Evolutionary conservation across 53 echinoderm and acorn worm genomes (phyloP), one percentile per base, ranked within the genome.

Genomic region (Hippasteria phrygiana): DNA sequence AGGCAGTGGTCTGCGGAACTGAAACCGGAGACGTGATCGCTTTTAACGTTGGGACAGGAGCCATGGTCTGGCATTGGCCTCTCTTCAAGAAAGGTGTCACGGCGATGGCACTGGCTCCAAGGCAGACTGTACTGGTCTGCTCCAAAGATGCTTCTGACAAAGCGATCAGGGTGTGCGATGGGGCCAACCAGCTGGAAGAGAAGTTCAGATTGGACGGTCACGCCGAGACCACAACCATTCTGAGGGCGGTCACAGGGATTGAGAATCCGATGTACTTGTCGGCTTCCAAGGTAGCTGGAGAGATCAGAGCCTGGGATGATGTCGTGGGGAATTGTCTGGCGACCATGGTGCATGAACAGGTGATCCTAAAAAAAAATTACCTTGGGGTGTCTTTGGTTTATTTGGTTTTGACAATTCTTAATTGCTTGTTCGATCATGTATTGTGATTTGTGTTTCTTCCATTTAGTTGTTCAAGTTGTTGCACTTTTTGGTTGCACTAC

Each of bases 251-350:
- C 11, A 39, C 18, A 16, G 38, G 50, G 36, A 12, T 26, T 20
- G 85, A 85, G 38, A 85, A 85, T 34, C 71, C 71, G 12, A 71
- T 71, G 70, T 85, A 85, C 85, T n/a, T 85, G 36, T 71, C 85
- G 13, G 85, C 85, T n/a, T 85, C 85, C 36, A 85, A 85, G 48
- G 50, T 42, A 20, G 85, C 70, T 11, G 94, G 94, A 39, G 73
- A 83, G 75, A 62, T 90, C 26, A 94, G 77, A 69, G 67, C 90
- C 16, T 94, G 94, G 94, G 77, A 88, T 26, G 75, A 75, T 51
- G 53, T 43, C 22, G 83, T 67, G 18, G 94, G 94, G 33, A 77
- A 90, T 42, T 94, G 94, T 77, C 83, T 90, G 56, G 74, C 48
- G n/a, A 85, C 69, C 26, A 85, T 85, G 85, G 29, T 18, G 50